phyloP scores from a whole-genome alignment of 2,888 invertebrate species.

The Aporophyla lueneburgensis region DNA sequence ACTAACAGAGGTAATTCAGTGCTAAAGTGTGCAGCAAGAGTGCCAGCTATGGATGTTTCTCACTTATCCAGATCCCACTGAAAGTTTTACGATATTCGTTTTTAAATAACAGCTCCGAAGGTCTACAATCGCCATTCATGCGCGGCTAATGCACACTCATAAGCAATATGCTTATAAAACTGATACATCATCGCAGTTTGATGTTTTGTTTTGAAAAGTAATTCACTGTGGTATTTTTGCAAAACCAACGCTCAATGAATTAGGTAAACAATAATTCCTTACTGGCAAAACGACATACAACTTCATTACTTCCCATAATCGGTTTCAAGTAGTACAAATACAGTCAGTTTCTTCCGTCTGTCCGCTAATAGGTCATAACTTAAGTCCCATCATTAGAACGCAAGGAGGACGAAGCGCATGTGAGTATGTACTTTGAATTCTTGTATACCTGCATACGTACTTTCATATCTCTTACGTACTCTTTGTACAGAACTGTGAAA shows the following conservation, averaged over 20 bases:
- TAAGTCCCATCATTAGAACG: slow-evolving; percentile 74
- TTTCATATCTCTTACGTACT: slow-evolving; percentile 39
- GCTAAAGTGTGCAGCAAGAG: background rate
- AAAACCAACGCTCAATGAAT: background rate
- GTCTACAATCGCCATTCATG: background rate
- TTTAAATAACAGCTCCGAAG: background rate
- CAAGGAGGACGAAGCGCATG: slow-evolving; percentile 74
- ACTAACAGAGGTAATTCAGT: slow-evolving; percentile 7
- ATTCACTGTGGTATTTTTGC: too few species aligned
- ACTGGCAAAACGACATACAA: too few species aligned
- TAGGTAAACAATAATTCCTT: background rate
- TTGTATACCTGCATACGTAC: slow-evolving; percentile 55
- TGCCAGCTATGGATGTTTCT: background rate
- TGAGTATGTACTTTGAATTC: slow-evolving; percentile 66
- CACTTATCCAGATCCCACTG: background rate
- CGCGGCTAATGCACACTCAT: background rate
- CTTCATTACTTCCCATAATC: background rate
- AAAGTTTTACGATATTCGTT: background rate
- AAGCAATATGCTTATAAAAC: background rate
- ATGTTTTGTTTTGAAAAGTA: too few species aligned
- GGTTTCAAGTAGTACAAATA: background rate
- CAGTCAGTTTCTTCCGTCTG: background rate
- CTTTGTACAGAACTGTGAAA: slow-evolving; percentile 26
- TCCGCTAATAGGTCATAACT: slow-evolving; percentile 63
- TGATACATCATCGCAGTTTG: background rate